These are phyloP conservation scores for Isaurus tuberculatus DNA, from an alignment of 92 coral and sea anemone genomes.

Conservation along the genomic window DNA sequence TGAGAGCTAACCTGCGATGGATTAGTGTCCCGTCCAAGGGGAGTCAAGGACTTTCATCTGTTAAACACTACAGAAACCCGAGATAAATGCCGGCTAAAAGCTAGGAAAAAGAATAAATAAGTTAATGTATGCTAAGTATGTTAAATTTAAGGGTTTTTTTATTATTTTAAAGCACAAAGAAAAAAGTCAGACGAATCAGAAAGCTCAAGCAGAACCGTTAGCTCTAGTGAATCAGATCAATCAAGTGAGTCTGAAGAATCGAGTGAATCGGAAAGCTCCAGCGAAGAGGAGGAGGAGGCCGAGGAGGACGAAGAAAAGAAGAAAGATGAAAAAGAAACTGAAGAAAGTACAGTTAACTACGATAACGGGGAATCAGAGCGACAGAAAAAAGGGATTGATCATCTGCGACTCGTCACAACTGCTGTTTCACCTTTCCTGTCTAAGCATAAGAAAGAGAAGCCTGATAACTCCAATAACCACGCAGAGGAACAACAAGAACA, in stretches of 20 bases:
- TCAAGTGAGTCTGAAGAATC: conserved; percentile 30
- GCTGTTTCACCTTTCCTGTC: conserved; percentile 76
- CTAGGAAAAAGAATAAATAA: too few relatives aligned
- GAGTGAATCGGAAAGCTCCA: conserved; percentile 27
- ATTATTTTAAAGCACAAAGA: conserved; percentile 9
- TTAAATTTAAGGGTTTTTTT: too few relatives aligned
- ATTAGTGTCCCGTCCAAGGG: too few relatives aligned
- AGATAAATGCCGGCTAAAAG: too few relatives aligned
- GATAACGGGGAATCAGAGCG: conserved; percentile 2
- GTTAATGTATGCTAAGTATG: too few relatives aligned
- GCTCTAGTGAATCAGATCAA: conserved; percentile 35
- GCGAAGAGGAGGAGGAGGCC: conserved; percentile 15
- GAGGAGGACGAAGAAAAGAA: conserved; percentile 47
- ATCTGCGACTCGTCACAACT: conserved; percentile 70
- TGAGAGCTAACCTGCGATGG: too few relatives aligned
- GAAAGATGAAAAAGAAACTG: conserved; percentile 23
- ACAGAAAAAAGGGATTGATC: conserved; percentile 39
- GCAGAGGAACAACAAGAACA: not conserved
- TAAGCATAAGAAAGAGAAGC: conserved; percentile 15
- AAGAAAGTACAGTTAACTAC: conserved; percentile 21
- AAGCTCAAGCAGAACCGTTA: conserved; percentile 20
- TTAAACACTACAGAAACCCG: too few relatives aligned
- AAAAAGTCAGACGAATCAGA: conserved; percentile 9
- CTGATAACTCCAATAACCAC: not conserved
- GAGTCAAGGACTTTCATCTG: too few relatives aligned